phyloP scores from a whole-genome alignment of 2,797 vertebrate species.

The Sylvilagus floridanus region DNA sequence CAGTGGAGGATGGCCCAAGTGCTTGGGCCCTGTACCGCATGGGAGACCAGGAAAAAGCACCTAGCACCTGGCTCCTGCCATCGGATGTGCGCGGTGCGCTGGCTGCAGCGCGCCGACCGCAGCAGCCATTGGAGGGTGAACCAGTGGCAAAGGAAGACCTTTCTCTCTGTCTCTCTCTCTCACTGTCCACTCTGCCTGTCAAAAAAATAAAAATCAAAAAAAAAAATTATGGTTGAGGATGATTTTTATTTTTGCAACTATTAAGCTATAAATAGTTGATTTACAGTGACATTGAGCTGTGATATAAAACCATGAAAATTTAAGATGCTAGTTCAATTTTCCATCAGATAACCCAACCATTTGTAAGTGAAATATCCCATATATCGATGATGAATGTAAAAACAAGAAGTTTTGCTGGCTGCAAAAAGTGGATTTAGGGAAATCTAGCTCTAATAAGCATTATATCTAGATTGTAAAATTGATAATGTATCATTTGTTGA shows the following conservation, averaged over 20 bases:
- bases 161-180: no score
- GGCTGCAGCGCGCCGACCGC: no score
- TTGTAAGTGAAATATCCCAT: conserved; percentile 25
- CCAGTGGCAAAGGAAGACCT: no score
- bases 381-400: conserved; percentile 32
- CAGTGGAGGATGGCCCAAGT: no score
- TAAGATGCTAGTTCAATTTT: conserved; percentile 44
- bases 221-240: not conserved
- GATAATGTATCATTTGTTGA: conserved; percentile 1
- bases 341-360: conserved; percentile 23
- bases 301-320: conserved; percentile 50
- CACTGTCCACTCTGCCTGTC: no score
- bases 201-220: no score
- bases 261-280: conserved; percentile 44
- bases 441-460: not conserved
- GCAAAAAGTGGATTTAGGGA: conserved; percentile 22
- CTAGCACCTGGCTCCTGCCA: no score
- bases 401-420: not conserved
- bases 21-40: no score
- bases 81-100: no score
- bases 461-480: not conserved
- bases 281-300: conserved; percentile 41
- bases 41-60: no score
- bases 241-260: conserved; percentile 30
- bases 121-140: no score